phyloP scores from a whole-genome alignment of 2,888 invertebrate species.

The Drosophila eohydei region DNA sequence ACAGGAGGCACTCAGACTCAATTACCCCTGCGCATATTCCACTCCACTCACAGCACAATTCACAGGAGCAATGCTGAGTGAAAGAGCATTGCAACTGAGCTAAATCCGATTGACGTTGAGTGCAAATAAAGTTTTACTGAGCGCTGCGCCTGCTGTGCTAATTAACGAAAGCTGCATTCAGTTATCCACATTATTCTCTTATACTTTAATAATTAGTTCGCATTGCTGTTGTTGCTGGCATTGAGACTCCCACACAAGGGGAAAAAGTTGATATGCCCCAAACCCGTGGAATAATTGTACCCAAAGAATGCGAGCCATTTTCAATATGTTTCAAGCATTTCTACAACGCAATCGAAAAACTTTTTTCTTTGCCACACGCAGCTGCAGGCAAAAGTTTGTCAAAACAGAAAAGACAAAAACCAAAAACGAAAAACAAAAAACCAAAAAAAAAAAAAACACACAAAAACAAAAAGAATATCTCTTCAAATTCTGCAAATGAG shows the following conservation, averaged over 20 bases:
- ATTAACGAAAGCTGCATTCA: slow-evolving; percentile 58
- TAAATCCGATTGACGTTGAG: slow-evolving; percentile 6
- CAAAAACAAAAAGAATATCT: slow-evolving; percentile 15
- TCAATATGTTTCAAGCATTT: slow-evolving; percentile 56
- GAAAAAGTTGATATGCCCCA: slow-evolving; percentile 35
- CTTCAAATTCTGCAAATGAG: slow-evolving; percentile 60
- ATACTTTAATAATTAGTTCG: slow-evolving; percentile 22
- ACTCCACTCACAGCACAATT: slow-evolving; percentile 35
- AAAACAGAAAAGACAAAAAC: slow-evolving; percentile 35
- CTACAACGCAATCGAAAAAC: slow-evolving; percentile 35
- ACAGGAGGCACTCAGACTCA: slow-evolving; percentile 44
- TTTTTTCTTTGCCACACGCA: slow-evolving; percentile 43
- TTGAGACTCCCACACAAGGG: slow-evolving; percentile 12
- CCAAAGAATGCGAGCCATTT: slow-evolving; percentile 49
- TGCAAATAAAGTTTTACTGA: slow-evolving; percentile 2
- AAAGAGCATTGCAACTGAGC: slow-evolving; percentile 21
- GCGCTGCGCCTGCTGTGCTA: slow-evolving; percentile 50
- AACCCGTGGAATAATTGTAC: slow-evolving; percentile 17
- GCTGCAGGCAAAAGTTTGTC: slow-evolving; percentile 68
- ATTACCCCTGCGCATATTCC: slow-evolving; percentile 32
- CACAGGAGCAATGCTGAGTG: slow-evolving; percentile 41
- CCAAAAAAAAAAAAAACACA: not conserved
- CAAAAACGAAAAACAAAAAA: slow-evolving; percentile 4
- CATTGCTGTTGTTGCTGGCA: slow-evolving; percentile 4
- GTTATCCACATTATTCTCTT: slow-evolving; percentile 24